phyloP scores from a whole-genome alignment of 2,797 vertebrate species.

The Sciaenops ocellatus region DNA sequence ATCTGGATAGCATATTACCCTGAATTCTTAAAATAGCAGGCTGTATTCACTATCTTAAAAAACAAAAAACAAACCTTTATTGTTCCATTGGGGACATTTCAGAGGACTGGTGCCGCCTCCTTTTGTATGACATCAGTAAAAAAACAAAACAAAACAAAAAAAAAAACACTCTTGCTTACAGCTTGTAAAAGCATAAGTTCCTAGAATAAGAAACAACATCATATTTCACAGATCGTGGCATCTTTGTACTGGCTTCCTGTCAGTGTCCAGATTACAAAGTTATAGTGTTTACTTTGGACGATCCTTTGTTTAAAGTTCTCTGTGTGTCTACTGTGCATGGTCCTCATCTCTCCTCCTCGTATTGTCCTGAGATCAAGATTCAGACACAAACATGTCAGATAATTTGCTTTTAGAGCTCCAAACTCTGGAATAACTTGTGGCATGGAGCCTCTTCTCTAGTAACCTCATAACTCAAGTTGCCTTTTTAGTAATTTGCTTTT shows the following conservation, averaged over 20 bases:
- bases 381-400: neutral
- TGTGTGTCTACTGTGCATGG: neutral
- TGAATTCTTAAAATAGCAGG: constrained; percentile 3
- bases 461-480: neutral
- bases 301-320: neutral
- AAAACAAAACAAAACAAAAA: too few relatives aligned
- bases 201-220: neutral
- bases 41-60: neutral
- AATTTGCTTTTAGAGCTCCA: neutral
- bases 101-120: neutral
- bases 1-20: neutral
- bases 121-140: neutral
- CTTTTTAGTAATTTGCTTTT: neutral
- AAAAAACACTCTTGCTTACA: neutral
- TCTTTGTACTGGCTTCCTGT: neutral
- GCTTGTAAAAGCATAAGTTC: neutral
- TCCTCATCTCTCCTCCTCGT: neutral
- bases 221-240: neutral
- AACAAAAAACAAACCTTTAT: neutral
- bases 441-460: neutral
- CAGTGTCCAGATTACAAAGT: neutral
- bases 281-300: neutral
- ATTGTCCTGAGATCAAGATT: neutral
- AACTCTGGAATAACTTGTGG: neutral
- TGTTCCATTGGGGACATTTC: neutral